Evolutionary conservation across 2,797 vertebrate genomes (phyloP), one percentile per base, ranked within the genome.

Genomic region (Okamejei kenojei): DNA sequence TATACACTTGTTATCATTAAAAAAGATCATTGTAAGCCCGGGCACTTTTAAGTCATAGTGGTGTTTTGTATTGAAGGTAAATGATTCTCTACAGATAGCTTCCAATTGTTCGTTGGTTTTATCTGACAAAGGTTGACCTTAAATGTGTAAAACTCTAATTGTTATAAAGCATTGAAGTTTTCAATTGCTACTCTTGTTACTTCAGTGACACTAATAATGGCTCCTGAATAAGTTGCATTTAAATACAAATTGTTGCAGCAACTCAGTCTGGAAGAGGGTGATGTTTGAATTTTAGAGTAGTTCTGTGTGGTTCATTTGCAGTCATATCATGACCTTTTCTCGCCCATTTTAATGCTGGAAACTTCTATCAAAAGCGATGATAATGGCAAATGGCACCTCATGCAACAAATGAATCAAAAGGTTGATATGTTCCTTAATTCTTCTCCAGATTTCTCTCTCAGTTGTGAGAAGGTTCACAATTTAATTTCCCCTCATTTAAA

Each of bases 351-450:
- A 88, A 88, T 92, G 35, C 38, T 54, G 54, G 71, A n/a, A 92
- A 76, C 90, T 92, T 92, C 71, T 76, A 92, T 92, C 90, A 92
- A 92, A 92, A 74, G 35, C 90, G 74, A 3, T 91, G 88, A 91
- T 92, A 92, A 92, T 54, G 29, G 38, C 90, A 92, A 92, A 92
- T 92, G 90, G 90, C 90, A 92, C 21, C 90, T 92, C 15, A 23
- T 29, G 90, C 45, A 92, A 92, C 90, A 92, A 92, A 76, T 92
- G 90, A 92, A 92, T 74, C 90, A 92, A 74, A 91, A 92, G 90
- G 90, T 76, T 92, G 90, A 92, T 73, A 26, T 38, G n/a, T 92
- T 92, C 68, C 71, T 92, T 92, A 92, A 92, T 92, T 92, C 90
- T 76, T 92, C 65, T 35, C 17, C 9, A 74, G 68, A n/a, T 92